Conservation (phyloP, 1,140 invertebrate genomes). For the Zaprionus gabonicus region DNA sequence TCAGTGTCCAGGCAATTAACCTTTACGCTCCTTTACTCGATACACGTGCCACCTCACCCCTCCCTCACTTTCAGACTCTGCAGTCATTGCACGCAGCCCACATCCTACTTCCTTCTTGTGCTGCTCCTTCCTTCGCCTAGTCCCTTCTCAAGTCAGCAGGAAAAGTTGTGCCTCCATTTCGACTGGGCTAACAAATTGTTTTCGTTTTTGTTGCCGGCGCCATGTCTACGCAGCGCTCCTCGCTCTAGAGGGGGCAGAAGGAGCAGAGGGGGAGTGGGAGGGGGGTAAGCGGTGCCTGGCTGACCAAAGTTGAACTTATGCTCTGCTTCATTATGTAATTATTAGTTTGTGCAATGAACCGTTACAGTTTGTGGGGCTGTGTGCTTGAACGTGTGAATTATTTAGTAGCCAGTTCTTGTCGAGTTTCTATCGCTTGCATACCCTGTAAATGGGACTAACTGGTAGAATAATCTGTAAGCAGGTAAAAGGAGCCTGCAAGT, state of each 20-base stretch:
- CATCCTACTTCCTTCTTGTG: neutral
- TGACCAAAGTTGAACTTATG: constrained; percentile 66
- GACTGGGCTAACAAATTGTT: constrained; percentile 20
- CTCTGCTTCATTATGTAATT: constrained; percentile 77
- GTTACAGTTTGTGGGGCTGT: constrained; percentile 52
- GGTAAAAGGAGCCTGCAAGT: neutral
- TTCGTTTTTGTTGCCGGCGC: constrained; percentile 3
- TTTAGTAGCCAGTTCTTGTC: constrained; percentile 48
- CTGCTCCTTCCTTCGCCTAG: neutral
- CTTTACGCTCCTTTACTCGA: neutral
- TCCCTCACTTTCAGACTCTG: neutral
- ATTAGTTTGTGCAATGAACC: constrained; percentile 80
- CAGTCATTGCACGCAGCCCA: constrained; percentile 3
- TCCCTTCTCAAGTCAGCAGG: constrained; percentile 1
- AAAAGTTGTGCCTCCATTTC: constrained; percentile 28
- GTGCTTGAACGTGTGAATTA: constrained; percentile 63
- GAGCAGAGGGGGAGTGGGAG: neutral
- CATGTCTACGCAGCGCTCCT: neutral
- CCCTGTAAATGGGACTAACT: neutral
- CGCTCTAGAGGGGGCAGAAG: neutral
- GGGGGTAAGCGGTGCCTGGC: neutral
- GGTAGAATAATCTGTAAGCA: neutral
- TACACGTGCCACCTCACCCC: neutral
- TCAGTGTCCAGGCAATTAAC: constrained; percentile 14
- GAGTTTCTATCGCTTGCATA: neutral